These are phyloP conservation scores for Rapana venosa DNA, from an alignment of 2,888 invertebrate genomes.

Conservation along the genomic window DNA sequence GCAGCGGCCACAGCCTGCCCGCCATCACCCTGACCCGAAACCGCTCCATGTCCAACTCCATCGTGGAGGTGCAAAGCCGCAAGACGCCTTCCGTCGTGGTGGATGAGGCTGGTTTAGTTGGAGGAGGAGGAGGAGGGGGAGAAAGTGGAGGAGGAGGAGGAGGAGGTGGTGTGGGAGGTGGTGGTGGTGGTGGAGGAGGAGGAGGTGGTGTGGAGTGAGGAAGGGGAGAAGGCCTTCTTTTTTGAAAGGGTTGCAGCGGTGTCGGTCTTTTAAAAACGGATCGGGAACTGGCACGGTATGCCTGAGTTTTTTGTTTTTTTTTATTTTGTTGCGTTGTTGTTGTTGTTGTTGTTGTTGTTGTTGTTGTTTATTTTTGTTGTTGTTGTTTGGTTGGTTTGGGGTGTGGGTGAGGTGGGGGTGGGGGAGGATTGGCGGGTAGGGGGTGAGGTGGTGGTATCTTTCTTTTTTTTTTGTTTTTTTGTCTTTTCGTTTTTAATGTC, in stretches of 20 bases:
- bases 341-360: no score
- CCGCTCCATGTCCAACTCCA: slow-evolving; percentile 35
- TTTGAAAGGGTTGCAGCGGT: slow-evolving; percentile 9
- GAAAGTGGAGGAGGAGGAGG: not conserved
- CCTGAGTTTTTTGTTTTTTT: not conserved
- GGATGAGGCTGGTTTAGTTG: not conserved
- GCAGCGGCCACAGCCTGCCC: not conserved
- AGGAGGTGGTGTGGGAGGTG: not conserved
- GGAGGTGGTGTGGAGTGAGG: not conserved
- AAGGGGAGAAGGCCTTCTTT: slow-evolving; percentile 27
- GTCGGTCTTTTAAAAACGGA: slow-evolving; percentile 32
- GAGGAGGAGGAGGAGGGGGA: not conserved
- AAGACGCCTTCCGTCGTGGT: not conserved
- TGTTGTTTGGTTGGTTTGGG: no score
- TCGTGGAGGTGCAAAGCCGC: slow-evolving; percentile 36
- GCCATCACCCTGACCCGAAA: slow-evolving; percentile 22
- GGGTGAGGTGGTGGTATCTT: no score
- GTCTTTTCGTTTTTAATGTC: slow-evolving; percentile 22
- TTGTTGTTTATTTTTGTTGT: not conserved
- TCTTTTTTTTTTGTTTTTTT: slow-evolving; percentile 3
- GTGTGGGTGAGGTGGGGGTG: no score
- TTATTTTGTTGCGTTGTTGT: no score
- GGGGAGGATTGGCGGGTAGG: no score
- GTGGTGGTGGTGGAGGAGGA: not conserved
- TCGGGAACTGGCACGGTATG: slow-evolving; percentile 23